Base-by-base conservation (phyloP, 2,797 vertebrate genomes). In the Anabas testudineus region DNA sequence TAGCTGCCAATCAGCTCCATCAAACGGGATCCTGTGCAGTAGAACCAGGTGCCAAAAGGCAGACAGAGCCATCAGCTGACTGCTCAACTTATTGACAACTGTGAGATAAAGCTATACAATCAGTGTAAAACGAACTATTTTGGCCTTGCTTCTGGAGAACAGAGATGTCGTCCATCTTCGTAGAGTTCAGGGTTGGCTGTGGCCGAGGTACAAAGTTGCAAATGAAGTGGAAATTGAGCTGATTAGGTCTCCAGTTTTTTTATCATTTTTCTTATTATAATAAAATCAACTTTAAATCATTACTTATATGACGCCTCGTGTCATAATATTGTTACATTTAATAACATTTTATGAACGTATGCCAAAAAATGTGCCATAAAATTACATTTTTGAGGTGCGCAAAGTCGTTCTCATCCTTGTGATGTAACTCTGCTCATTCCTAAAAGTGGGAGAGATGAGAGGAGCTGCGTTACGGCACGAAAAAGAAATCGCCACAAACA, bases 131-230 rank as follows among this genome's bases (percentile, higher is more conserved):
- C 26, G 2, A 34, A 30, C 22, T 36, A 24, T 30, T 46, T 16
- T 59, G 36, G 22, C 21, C 48, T 51, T 3, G 10, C 45, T 32
- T 43, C 43, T 45, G 13, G 10, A 68, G 39, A 56, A 18, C 48
- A 12, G 53, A 12, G 39, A 45, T 16, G 47, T 16, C 8, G 15
- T 54, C 28, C 34, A 49, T 26, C 39, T 47, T 62, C 42, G 56
- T 39, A 15, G 13, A 41, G n/a, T 28, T 24, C 10, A 10, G 7
- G 37, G 5, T 60, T 24, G 30, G 18, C 8, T 46, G 52, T 67
- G 61, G 45, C 55, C 26, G 61, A n/a, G 43, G 42, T 69, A 42
- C 61, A 36, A 54, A 41, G 34, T 30, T 28, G 9, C 34, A 39
- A 21, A 28, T 8, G n/a, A 48, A 51, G 12, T 10, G 3, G 24